Evolutionary conservation across 2,113 vertebrate species (phyloP).

Genomic region (Leuciscus idus): DNA sequence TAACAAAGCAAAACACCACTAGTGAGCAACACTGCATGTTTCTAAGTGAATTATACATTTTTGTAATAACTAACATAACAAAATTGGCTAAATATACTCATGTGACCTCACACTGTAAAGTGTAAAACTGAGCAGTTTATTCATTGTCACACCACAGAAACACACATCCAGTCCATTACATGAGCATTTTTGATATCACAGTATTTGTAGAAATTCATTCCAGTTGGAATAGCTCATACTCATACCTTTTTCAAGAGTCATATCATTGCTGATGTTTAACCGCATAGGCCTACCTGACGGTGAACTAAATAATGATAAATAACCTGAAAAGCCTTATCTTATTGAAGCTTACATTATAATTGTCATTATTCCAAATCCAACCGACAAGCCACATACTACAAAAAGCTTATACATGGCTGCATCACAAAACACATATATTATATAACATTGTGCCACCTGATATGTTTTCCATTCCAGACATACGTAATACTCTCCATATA

Average conservation of each 20-base stretch:
- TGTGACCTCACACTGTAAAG: neutral
- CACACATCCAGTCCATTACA: neutral
- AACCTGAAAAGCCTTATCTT: slow-evolving; percentile 23
- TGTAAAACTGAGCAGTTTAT: neutral
- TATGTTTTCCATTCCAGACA: slow-evolving; percentile 7
- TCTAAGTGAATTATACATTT: neutral
- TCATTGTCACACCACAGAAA: neutral
- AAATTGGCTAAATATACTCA: neutral
- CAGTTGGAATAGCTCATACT: neutral
- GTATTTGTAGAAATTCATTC: neutral
- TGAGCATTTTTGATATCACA: neutral
- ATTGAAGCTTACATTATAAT: slow-evolving; percentile 11
- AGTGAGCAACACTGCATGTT: neutral
- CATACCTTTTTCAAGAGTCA: neutral
- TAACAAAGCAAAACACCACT: neutral
- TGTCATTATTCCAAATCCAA: slow-evolving; percentile 2
- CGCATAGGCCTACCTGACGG: neutral
- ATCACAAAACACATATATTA: neutral
- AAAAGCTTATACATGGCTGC: slow-evolving; percentile 6
- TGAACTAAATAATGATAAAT: slow-evolving; percentile 11
- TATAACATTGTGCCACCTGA: neutral
- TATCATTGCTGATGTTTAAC: neutral
- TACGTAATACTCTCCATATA: slow-evolving; percentile 7
- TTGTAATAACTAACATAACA: neutral
- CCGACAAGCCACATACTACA: neutral